phyloP scores from a whole-genome alignment of 2,888 invertebrate genomes.

The Platycheirus albimanus region DNA sequence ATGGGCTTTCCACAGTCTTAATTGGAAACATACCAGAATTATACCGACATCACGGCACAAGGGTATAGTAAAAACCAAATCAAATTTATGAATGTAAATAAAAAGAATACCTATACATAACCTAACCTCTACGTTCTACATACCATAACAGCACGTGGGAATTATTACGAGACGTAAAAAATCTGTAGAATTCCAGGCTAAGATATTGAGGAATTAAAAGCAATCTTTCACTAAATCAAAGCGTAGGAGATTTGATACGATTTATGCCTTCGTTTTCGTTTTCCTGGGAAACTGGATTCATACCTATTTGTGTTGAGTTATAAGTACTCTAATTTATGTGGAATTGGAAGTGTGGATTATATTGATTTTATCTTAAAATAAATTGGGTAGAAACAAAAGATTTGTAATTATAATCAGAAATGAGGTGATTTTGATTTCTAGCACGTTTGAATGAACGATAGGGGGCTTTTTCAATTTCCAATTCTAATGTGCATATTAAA shows the following conservation, averaged over 20 bases:
- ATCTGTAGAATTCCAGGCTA: not conserved
- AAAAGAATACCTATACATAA: constrained; percentile 2
- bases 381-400: not conserved
- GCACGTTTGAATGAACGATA: constrained; percentile 7
- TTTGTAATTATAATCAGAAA: not conserved
- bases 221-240: constrained; percentile 29
- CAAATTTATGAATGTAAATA: constrained; percentile 58
- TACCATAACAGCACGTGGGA: constrained; percentile 57
- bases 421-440: not conserved
- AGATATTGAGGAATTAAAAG: constrained; percentile 28
- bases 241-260: not conserved
- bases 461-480: not conserved
- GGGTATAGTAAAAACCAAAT: constrained; percentile 19
- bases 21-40: constrained; percentile 31
- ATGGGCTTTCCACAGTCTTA: constrained; percentile 22
- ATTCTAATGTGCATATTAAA: not conserved
- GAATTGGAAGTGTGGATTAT: not conserved
- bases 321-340: not conserved
- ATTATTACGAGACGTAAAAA: constrained; percentile 52
- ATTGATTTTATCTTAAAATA: constrained; percentile 8
- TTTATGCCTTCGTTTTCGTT: not conserved
- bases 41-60: constrained; percentile 1
- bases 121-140: too few relatives aligned
- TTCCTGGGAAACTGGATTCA: not conserved
- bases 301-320: not conserved